phyloP scores from a whole-genome alignment of 1,140 invertebrate genomes.

The Drosophila ohnishii region DNA sequence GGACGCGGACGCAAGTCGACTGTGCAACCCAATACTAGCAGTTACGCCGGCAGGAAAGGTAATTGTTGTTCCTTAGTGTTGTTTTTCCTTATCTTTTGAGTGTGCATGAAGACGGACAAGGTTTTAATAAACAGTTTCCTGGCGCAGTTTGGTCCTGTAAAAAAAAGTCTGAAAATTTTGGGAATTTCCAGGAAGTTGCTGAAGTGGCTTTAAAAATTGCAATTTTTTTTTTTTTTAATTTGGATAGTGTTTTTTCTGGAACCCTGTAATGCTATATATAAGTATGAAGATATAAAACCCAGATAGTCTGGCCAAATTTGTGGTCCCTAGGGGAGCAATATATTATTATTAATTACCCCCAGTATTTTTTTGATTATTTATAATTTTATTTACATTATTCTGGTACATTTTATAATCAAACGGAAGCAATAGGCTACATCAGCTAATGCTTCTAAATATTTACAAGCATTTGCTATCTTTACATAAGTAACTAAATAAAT shows the following conservation, averaged over 20 bases:
- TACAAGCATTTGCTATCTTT: too few species aligned
- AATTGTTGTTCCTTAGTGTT: slow-evolving; percentile 13
- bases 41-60: slow-evolving; percentile 85
- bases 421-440: too few species aligned
- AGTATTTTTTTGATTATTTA: not conserved
- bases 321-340: not conserved
- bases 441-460: too few species aligned
- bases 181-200: too few species aligned
- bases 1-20: slow-evolving; percentile 84
- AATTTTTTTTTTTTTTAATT: too few species aligned
- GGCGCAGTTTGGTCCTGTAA: not conserved
- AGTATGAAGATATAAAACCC: too few species aligned
- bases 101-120: not conserved
- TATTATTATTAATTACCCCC: not conserved
- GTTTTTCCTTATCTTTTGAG: slow-evolving; percentile 40
- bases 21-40: slow-evolving; percentile 62
- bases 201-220: too few species aligned
- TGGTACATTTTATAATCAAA: not conserved
- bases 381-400: not conserved
- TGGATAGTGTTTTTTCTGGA: not conserved
- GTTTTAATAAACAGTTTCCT: not conserved
- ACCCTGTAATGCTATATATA: not conserved
- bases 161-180: not conserved
- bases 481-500: too few species aligned
- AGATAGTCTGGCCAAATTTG: not conserved